phyloP scores from a whole-genome alignment of 2,113 vertebrate genomes.

The Vireo altiloquus region DNA sequence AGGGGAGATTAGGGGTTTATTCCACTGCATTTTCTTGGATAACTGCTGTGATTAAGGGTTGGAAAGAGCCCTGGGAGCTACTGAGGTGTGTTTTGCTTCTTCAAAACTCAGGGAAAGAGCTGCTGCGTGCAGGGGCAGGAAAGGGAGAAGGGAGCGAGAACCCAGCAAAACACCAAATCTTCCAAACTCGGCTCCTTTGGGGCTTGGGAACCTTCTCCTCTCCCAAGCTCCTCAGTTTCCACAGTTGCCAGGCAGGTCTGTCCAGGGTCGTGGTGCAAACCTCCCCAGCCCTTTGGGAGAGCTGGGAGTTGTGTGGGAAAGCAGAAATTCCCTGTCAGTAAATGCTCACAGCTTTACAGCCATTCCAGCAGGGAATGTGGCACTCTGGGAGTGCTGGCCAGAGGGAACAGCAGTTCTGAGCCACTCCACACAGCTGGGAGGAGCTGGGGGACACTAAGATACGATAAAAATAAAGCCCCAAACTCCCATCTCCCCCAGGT shows the following conservation, averaged over 20 bases:
- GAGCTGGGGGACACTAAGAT: neutral
- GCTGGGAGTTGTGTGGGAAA: neutral
- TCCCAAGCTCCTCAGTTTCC: neutral
- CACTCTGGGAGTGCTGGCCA: neutral
- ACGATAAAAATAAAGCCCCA: neutral
- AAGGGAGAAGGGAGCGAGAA: neutral
- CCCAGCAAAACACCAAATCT: neutral
- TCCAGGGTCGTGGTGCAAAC: neutral
- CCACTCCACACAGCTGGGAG: neutral
- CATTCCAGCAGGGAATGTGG: slow-evolving; percentile 20
- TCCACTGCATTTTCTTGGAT: neutral
- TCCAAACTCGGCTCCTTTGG: neutral
- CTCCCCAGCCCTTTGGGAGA: neutral
- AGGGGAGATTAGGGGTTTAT: neutral
- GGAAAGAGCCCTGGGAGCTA: neutral
- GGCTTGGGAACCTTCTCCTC: neutral
- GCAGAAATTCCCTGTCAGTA: neutral
- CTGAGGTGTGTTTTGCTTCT: neutral
- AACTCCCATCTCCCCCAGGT: slow-evolving; percentile 6
- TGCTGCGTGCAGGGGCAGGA: neutral
- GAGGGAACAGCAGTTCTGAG: slow-evolving; percentile 30
- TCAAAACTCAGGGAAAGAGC: neutral
- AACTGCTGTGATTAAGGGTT: neutral
- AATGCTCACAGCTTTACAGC: neutral
- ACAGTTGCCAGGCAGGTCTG: neutral